These are phyloP conservation scores for Xenopus borealis DNA, from an alignment of 2,113 vertebrate genomes.

Conservation along the genomic window DNA sequence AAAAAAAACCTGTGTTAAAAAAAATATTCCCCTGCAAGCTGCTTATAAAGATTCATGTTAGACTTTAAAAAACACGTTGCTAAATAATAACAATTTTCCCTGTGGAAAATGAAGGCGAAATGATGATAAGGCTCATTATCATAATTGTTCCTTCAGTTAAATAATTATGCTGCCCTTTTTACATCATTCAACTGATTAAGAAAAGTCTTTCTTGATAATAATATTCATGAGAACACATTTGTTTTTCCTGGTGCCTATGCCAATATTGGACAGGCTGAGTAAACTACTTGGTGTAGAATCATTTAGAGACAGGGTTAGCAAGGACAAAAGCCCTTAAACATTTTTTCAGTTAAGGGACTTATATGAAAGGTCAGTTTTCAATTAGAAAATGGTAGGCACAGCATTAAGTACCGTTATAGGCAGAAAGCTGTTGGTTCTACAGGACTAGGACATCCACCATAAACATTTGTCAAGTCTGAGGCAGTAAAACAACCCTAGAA, in stretches of 20 bases:
- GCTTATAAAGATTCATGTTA: constrained; percentile 19
- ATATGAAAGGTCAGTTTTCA: too few species aligned
- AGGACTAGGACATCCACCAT: too few species aligned
- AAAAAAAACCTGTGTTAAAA: too few species aligned
- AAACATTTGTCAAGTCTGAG: too few species aligned
- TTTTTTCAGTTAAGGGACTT: too few species aligned
- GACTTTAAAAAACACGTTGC: not conserved
- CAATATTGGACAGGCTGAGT: constrained; percentile 9
- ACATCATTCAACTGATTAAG: constrained; percentile 27
- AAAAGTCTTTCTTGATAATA: constrained; percentile 15
- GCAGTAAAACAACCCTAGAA: too few species aligned
- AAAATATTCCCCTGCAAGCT: too few species aligned
- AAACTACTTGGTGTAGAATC: not conserved
- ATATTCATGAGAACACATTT: constrained; percentile 25
- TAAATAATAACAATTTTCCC: constrained; percentile 23
- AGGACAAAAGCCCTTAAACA: too few species aligned
- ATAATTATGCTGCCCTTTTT: constrained; percentile 30
- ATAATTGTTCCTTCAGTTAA: constrained; percentile 28
- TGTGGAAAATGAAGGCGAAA: constrained; percentile 11
- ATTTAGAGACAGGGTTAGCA: not conserved
- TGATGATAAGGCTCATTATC: constrained; percentile 20
- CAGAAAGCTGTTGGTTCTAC: too few species aligned
- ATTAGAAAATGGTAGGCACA: too few species aligned
- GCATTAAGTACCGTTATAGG: too few species aligned
- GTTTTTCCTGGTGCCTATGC: constrained; percentile 6